Evolutionary conservation across 2,113 vertebrate species (phyloP).

Genomic region (Hemiprocne comata): DNA sequence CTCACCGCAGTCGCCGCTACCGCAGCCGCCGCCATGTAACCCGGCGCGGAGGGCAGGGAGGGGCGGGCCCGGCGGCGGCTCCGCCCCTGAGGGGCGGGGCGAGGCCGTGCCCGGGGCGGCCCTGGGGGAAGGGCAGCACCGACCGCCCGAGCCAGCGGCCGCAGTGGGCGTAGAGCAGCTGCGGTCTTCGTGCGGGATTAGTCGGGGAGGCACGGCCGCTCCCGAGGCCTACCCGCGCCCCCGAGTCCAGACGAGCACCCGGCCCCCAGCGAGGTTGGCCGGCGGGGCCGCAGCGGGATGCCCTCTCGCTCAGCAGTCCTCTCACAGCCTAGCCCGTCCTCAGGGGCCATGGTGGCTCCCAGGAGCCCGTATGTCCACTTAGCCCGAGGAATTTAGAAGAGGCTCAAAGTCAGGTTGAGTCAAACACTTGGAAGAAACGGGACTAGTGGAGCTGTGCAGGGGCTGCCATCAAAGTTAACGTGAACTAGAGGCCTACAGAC

Average conservation of each 20-base stretch:
- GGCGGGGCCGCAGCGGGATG: background rate
- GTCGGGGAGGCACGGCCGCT: no score
- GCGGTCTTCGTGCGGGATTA: no score
- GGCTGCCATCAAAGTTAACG: no score
- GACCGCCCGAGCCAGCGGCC: no score
- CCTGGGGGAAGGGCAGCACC: no score
- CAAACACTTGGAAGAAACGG: fast-evolving
- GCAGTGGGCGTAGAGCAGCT: no score
- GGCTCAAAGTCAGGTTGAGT: fast-evolving
- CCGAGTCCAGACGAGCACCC: background rate
- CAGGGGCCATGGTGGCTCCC: fast-evolving
- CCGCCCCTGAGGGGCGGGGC: background rate
- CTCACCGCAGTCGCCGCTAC: conserved; percentile 60
- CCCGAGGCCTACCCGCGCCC: no score
- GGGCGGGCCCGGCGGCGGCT: background rate
- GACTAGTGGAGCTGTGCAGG: background rate
- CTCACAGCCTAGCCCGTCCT: background rate
- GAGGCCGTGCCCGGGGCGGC: background rate
- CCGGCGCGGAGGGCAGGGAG: conserved; percentile 66
- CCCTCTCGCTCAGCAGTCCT: background rate
- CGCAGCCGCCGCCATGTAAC: conserved; percentile 78
- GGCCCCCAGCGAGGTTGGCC: fast-evolving
- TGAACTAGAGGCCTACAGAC: background rate
- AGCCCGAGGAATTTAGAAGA: background rate
- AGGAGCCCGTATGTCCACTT: fast-evolving